A percentile compares a stretch with the other conserved stretches of the same genome.
These are phyloP conservation scores for Drosophila sp. DNA, from an alignment of 1,140 invertebrate species.

Conservation along the genomic window DNA sequence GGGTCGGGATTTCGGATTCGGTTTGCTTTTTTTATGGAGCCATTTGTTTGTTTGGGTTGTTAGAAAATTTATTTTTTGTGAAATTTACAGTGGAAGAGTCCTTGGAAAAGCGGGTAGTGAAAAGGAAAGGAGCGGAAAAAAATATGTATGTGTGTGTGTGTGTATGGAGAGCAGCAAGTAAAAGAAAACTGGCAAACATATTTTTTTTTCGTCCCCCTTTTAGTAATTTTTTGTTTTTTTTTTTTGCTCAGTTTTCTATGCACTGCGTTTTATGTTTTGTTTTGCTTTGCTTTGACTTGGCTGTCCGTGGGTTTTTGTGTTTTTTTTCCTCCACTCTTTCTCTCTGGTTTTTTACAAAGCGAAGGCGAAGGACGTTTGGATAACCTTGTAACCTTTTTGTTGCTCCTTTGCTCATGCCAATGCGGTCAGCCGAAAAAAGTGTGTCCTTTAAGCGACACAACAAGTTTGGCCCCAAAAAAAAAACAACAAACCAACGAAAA, in stretches of 20 bases:
- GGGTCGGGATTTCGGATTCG: conserved; percentile 53
- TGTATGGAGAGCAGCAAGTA: conserved; percentile 62
- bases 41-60: conserved; percentile 79
- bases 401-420: conserved; percentile 25
- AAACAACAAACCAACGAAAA: neutral
- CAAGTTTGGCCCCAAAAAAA: conserved; percentile 27
- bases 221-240: conserved; percentile 33
- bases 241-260: conserved; percentile 14
- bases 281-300: conserved; percentile 52
- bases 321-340: conserved; percentile 13
- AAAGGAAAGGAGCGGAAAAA: conserved; percentile 29
- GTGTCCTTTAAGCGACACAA: conserved; percentile 63
- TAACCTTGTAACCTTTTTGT: conserved; percentile 82
- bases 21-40: conserved; percentile 66
- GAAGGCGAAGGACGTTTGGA: conserved; percentile 80
- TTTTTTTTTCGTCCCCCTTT: conserved; percentile 50
- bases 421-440: conserved; percentile 54
- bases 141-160: conserved; percentile 59
- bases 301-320: conserved; percentile 35
- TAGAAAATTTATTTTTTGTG: conserved; percentile 81
- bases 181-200: conserved; percentile 77
- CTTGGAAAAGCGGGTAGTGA: conserved; percentile 33
- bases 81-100: conserved; percentile 50
- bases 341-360: conserved; percentile 51
- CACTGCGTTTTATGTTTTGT: conserved; percentile 73